phyloP scores from a whole-genome alignment of 2,888 invertebrate species.

The Ophion obscuratus region DNA sequence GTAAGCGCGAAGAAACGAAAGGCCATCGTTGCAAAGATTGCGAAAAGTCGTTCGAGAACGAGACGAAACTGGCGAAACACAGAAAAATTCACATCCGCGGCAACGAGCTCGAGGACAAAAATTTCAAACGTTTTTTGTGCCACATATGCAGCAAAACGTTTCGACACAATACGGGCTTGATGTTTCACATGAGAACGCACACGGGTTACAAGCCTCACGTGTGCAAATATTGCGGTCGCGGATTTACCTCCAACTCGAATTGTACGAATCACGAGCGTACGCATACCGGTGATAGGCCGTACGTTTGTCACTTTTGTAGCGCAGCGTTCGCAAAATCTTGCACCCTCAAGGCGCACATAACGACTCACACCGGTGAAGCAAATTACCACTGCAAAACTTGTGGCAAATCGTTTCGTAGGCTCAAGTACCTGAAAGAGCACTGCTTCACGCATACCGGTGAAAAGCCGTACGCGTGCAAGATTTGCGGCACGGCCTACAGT shows the following conservation, averaged over 20 bases:
- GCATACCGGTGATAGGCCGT: slow-evolving; percentile 80
- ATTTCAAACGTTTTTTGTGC: slow-evolving; percentile 80
- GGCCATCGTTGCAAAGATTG: slow-evolving; percentile 75
- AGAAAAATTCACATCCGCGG: slow-evolving; percentile 74
- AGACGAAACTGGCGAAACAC: slow-evolving; percentile 76
- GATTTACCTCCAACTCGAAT: slow-evolving; percentile 80
- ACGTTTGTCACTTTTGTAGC: slow-evolving; percentile 80
- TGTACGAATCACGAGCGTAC: slow-evolving; percentile 81
- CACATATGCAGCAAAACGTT: slow-evolving; percentile 81
- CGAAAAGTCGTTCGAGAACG: slow-evolving; percentile 76
- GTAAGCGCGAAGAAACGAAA: slow-evolving; percentile 60
- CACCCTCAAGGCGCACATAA: slow-evolving; percentile 80
- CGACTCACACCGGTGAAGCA: slow-evolving; percentile 81
- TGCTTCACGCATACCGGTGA: slow-evolving; percentile 80
- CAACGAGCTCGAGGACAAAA: slow-evolving; percentile 76
- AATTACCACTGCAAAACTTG: slow-evolving; percentile 82
- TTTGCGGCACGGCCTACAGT: slow-evolving; percentile 80
- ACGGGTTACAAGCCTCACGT: slow-evolving; percentile 81
- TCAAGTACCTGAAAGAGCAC: slow-evolving; percentile 80
- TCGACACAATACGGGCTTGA: slow-evolving; percentile 79
- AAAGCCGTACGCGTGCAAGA: slow-evolving; percentile 80
- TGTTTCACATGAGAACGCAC: slow-evolving; percentile 81
- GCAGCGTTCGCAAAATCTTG: slow-evolving; percentile 81
- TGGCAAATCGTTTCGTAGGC: slow-evolving; percentile 79
- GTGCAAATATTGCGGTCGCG: slow-evolving; percentile 80